These are phyloP conservation scores for Mustela nigripes DNA, from an alignment of 2,113 vertebrate species.

Conservation along the genomic window DNA sequence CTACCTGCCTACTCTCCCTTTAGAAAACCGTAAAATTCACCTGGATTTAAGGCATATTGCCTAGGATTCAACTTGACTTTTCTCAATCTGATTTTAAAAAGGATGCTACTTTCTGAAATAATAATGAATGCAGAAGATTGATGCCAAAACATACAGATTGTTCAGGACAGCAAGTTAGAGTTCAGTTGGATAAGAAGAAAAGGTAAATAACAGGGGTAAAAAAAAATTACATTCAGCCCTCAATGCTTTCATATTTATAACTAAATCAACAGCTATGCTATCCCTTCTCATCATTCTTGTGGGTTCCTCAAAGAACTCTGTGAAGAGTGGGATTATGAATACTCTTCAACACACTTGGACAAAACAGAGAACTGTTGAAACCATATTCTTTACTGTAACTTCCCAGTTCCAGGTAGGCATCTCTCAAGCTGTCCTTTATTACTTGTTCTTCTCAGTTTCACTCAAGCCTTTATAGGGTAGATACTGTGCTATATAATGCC, in stretches of 20 bases:
- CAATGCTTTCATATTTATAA: background rate
- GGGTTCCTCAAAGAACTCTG: background rate
- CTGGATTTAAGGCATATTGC: background rate
- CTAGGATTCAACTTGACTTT: background rate
- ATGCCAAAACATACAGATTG: background rate
- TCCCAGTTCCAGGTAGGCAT: background rate
- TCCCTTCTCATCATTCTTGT: background rate
- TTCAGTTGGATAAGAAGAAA: background rate
- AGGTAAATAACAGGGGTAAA: background rate
- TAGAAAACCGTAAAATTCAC: background rate
- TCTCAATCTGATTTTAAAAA: constrained; percentile 1
- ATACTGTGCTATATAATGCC: background rate
- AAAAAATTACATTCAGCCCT: background rate
- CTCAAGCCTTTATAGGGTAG: background rate
- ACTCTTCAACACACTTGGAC: accelerated
- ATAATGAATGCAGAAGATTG: background rate
- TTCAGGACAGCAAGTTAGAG: background rate
- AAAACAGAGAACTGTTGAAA: background rate
- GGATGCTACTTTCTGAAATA: background rate
- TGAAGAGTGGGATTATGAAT: background rate
- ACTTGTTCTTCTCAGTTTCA: background rate
- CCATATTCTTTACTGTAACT: background rate
- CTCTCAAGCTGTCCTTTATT: background rate
- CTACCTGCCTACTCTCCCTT: background rate
- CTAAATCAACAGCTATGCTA: background rate